Base-by-base conservation (phyloP, 1,140 invertebrate species). In the Pseudomyrmex gracilis region DNA sequence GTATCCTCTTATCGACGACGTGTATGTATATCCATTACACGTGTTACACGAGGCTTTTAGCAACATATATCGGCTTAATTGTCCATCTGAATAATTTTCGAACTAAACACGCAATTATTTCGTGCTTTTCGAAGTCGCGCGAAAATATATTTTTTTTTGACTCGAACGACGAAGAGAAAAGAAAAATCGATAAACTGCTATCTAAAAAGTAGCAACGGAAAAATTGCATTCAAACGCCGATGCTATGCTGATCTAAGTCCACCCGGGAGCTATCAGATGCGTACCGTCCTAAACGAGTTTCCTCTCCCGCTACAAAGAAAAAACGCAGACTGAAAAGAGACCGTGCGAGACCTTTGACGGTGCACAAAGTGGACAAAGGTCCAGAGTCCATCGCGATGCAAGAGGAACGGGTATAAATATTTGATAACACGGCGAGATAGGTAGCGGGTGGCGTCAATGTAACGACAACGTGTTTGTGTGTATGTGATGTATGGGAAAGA, bases 351-450 rank as follows among this genome's bases (percentile, higher is more conserved):
- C 15, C 53, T 47, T 58, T 5, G 20, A 43, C 51, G 7, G 15
- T 3, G 12, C 12, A 17, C 43, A 58, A 80, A 58, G 55, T 71
- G 66, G 66, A 71, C 76, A 49, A 24, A 43, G 53, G 64, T 1
- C 4, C 2, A 7, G 9, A 45, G 17, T 51, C 34, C n/a, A 10
- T 51, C 47, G 85, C 64, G 60, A 49, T 22, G 57, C 17, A 24
- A 61, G 85, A 64, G 68, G 34, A 70, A 4, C 8, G 43, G 51
- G 57, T 57, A 47, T 80, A 84, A 89, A 89, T 84, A 85, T 89
- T 89, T 84, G 87, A 86, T 84, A 89, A 89, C 80, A 74, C 57
- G 57, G n/a, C 51, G 43, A 53, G 74, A 84, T 71, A 70, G 73
- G 60, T 53, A 55, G 47, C 60, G 47, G 45, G 34, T 34, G 34